Conservation (phyloP, 2,113 vertebrate genomes). For the Furnarius figulus region DNA sequence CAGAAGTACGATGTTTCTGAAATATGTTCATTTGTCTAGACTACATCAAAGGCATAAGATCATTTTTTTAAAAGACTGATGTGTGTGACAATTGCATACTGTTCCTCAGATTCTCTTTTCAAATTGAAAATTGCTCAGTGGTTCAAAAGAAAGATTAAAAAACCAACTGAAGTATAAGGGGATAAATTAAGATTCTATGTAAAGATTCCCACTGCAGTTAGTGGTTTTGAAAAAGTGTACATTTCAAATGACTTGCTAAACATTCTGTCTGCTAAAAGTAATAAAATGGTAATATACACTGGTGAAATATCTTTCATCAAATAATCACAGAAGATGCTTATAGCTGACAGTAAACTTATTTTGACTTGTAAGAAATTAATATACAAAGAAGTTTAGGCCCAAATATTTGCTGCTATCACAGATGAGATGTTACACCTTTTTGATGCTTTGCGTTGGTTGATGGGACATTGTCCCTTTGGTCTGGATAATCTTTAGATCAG, state of each 20-base stretch:
- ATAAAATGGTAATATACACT: conserved; percentile 49
- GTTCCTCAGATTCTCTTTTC: conserved; percentile 26
- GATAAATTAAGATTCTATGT: conserved; percentile 61
- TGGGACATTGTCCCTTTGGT: not conserved
- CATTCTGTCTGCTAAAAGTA: conserved; percentile 45
- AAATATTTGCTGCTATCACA: not conserved
- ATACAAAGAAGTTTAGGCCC: not conserved
- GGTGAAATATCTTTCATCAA: conserved; percentile 29
- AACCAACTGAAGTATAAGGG: conserved; percentile 51
- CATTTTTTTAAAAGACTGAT: conserved; percentile 2
- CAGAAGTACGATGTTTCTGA: conserved; percentile 32
- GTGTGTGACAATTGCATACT: conserved; percentile 41
- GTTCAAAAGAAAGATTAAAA: conserved; percentile 51
- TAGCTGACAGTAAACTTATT: not conserved
- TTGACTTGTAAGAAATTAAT: not conserved
- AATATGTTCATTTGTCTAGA: conserved; percentile 47
- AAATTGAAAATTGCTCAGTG: conserved; percentile 30
- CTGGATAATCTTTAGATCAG: not conserved
- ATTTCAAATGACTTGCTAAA: conserved; percentile 55
- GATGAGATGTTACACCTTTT: not conserved
- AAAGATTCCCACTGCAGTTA: conserved; percentile 46
- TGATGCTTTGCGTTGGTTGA: not conserved
- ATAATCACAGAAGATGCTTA: not conserved
- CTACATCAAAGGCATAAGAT: conserved; percentile 38
- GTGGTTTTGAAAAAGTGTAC: conserved; percentile 14